phyloP scores from a whole-genome alignment of 2,888 invertebrate species.

The Labia minor region DNA sequence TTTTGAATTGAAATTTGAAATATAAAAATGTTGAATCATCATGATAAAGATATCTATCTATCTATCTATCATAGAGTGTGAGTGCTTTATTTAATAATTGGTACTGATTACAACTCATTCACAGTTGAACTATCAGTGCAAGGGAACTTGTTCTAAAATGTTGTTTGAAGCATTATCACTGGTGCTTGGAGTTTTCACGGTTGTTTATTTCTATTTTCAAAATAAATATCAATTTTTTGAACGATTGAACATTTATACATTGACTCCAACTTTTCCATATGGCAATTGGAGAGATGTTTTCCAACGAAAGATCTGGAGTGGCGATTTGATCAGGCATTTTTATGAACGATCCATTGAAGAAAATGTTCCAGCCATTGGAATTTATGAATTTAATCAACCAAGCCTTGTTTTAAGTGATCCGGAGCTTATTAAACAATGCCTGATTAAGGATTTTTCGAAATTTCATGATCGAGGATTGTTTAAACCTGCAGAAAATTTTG shows the following conservation, averaged over 20 bases:
- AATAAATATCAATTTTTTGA: background rate
- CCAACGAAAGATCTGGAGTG: conserved; percentile 46
- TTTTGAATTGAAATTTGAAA: too few species aligned
- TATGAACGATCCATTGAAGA: conserved; percentile 36
- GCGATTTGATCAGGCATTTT: conserved; percentile 47
- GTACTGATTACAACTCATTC: too few species aligned
- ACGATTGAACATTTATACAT: background rate
- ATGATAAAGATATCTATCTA: too few species aligned
- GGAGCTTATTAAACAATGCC: conserved; percentile 44
- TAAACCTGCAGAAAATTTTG: conserved; percentile 47
- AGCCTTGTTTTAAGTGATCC: conserved; percentile 52
- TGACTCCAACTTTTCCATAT: conserved; percentile 46
- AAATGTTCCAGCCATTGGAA: conserved; percentile 20
- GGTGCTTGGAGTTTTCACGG: too few species aligned
- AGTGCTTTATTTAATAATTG: too few species aligned
- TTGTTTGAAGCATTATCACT: too few species aligned
- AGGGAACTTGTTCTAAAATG: conserved; percentile 27
- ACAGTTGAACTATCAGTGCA: too few species aligned
- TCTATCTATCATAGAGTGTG: too few species aligned
- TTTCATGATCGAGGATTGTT: conserved; percentile 55
- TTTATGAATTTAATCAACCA: conserved; percentile 35
- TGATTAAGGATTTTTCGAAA: conserved; percentile 50
- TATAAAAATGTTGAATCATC: too few species aligned
- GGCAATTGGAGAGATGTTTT: conserved; percentile 49
- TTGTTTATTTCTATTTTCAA: background rate